Evolutionary conservation across 2,888 invertebrate species (phyloP).

Genomic region (Sarcophaga subvicina): DNA sequence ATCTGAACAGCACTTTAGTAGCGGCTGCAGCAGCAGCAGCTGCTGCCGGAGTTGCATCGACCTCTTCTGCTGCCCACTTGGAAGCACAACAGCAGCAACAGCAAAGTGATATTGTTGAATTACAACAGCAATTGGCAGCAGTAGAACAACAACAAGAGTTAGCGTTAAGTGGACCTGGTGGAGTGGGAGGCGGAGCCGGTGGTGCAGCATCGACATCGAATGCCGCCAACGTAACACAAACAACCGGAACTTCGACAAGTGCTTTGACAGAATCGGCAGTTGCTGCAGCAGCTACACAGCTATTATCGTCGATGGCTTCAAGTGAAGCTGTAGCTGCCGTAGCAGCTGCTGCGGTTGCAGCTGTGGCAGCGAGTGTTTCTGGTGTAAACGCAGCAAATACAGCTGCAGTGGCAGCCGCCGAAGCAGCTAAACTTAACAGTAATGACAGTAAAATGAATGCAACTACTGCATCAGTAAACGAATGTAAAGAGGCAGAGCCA

Average conservation of each 20-base stretch:
- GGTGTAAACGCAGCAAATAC: constrained; percentile 67
- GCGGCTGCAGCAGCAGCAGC: constrained; percentile 75
- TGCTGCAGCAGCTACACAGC: constrained; percentile 80
- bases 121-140: constrained; percentile 75
- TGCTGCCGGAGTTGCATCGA: constrained; percentile 75
- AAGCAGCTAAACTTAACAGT: constrained; percentile 62
- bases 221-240: constrained; percentile 73
- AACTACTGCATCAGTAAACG: constrained; percentile 57
- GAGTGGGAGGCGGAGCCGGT: constrained; percentile 61
- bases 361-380: constrained; percentile 71
- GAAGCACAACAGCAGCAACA: constrained; percentile 73
- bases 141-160: constrained; percentile 77
- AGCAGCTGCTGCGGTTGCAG: constrained; percentile 77
- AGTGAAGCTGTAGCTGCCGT: constrained; percentile 79
- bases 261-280: constrained; percentile 75
- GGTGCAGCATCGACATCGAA: constrained; percentile 72
- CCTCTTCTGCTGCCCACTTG: constrained; percentile 75
- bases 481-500: constrained; percentile 66
- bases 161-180: constrained; percentile 75
- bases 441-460: constrained; percentile 65
- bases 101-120: constrained; percentile 75
- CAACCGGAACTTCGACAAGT: constrained; percentile 68
- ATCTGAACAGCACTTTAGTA: constrained; percentile 76
- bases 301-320: constrained; percentile 77
- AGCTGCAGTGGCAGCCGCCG: constrained; percentile 62